phyloP scores from a whole-genome alignment of 2,113 vertebrate species.

The Morone saxatilis region DNA sequence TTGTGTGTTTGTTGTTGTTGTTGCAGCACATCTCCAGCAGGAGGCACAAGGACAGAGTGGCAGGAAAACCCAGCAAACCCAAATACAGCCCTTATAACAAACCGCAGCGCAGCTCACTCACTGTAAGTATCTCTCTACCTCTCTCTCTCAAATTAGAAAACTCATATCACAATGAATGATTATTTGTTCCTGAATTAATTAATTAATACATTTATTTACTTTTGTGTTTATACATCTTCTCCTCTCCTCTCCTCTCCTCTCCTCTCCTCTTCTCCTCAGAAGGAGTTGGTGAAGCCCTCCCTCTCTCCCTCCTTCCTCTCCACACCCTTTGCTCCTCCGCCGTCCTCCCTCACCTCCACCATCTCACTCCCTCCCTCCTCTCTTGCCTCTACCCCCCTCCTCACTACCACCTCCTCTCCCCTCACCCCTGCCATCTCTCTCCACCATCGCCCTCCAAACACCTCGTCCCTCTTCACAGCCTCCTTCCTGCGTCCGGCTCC shows the following conservation, averaged over 20 bases:
- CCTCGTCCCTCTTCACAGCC: conserved; percentile 89
- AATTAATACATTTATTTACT: not conserved
- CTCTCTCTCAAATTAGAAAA: not conserved
- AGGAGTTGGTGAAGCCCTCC: conserved; percentile 91
- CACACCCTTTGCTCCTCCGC: conserved; percentile 86
- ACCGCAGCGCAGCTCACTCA: conserved; percentile 87
- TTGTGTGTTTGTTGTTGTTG: conserved; percentile 43
- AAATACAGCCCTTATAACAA: conserved; percentile 95
- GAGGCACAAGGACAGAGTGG: conserved; percentile 97
- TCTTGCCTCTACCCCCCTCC: conserved; percentile 87
- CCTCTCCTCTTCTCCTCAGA: conserved; percentile 80
- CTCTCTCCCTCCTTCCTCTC: conserved; percentile 91
- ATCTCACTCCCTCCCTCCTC: conserved; percentile 85
- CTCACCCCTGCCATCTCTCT: conserved; percentile 88
- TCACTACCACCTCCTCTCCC: conserved; percentile 82
- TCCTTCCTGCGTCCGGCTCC: conserved; percentile 92
- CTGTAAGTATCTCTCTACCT: conserved; percentile 84
- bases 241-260: not conserved
- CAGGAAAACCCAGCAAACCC: conserved; percentile 96
- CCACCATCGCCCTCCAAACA: conserved; percentile 87
- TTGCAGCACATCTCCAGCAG: conserved; percentile 98
- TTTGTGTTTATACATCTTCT: not conserved
- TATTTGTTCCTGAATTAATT: not conserved
- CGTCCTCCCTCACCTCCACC: conserved; percentile 88
- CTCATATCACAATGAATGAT: not conserved